Conservation (phyloP, 2,113 vertebrate species). For the Actinemys pallida region DNA sequence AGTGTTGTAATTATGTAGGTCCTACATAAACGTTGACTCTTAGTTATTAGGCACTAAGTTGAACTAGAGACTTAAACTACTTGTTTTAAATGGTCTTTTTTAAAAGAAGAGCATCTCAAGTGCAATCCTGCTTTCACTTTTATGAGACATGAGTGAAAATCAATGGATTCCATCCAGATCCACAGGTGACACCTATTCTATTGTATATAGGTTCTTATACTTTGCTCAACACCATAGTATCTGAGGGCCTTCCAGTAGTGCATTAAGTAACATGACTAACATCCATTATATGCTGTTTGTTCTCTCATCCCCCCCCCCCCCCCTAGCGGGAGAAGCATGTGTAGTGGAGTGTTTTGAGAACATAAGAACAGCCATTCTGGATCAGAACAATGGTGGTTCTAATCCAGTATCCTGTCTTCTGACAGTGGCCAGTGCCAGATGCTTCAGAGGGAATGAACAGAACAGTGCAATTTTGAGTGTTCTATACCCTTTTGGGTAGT, state of each 20-base stretch:
- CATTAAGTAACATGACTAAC: not conserved
- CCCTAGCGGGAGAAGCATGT: not conserved
- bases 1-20: not conserved
- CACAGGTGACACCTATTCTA: not conserved
- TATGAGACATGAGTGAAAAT: not conserved
- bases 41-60: not conserved
- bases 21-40: not conserved
- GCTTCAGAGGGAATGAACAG: not conserved
- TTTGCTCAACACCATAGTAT: not conserved
- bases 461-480: not conserved
- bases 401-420: not conserved
- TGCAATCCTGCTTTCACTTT: not conserved
- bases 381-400: not conserved
- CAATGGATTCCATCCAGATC: not conserved
- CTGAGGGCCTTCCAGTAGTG: not conserved
- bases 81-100: not conserved
- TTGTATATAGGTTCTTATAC: not conserved
- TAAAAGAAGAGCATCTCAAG: not conserved
- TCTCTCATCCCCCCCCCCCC: not conserved
- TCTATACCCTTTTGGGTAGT: not conserved
- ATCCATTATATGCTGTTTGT: not conserved
- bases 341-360: not conserved
- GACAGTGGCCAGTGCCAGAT: not conserved
- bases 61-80: not conserved
- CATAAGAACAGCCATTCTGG: not conserved